Evolutionary conservation across 2,888 invertebrate species (phyloP).

Genomic region (Diaprepes abbreviatus): DNA sequence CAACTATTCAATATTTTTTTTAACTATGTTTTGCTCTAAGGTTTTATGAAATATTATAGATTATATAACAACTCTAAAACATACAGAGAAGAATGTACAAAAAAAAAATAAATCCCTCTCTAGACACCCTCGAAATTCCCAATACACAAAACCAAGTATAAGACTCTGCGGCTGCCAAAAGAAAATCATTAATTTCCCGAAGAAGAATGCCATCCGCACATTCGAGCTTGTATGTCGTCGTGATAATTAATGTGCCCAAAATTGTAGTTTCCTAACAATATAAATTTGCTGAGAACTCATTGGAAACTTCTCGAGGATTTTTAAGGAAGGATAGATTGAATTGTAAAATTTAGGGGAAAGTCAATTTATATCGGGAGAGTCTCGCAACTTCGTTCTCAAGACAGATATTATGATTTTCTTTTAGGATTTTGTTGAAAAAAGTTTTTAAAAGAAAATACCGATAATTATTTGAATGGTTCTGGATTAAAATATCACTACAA

Average conservation of each 20-base stretch:
- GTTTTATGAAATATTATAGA: too few species aligned
- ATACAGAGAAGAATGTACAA: background rate
- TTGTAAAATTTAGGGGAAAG: too few species aligned
- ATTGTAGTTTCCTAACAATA: conserved; percentile 40
- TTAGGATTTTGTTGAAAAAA: too few species aligned
- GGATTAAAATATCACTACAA: too few species aligned
- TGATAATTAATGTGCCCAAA: conserved; percentile 42
- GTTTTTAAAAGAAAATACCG: too few species aligned
- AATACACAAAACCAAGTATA: conserved; percentile 14
- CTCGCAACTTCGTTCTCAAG: too few species aligned
- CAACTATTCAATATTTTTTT: too few species aligned
- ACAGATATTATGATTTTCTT: too few species aligned
- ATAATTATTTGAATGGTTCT: too few species aligned
- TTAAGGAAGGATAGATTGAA: conserved; percentile 5
- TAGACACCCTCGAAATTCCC: background rate
- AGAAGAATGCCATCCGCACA: conserved; percentile 35
- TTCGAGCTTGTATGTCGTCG: conserved; percentile 39
- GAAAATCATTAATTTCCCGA: conserved; percentile 39
- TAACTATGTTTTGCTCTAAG: too few species aligned
- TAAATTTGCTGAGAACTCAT: conserved; percentile 37
- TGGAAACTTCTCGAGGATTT: conserved; percentile 26
- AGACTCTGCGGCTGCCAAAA: conserved; percentile 23
- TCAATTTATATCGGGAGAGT: too few species aligned
- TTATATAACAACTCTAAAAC: too few species aligned
- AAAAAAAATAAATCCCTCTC: background rate